Evolutionary conservation across 2,888 invertebrate species (phyloP).

Genomic region (Podotricha telesiphe): DNA sequence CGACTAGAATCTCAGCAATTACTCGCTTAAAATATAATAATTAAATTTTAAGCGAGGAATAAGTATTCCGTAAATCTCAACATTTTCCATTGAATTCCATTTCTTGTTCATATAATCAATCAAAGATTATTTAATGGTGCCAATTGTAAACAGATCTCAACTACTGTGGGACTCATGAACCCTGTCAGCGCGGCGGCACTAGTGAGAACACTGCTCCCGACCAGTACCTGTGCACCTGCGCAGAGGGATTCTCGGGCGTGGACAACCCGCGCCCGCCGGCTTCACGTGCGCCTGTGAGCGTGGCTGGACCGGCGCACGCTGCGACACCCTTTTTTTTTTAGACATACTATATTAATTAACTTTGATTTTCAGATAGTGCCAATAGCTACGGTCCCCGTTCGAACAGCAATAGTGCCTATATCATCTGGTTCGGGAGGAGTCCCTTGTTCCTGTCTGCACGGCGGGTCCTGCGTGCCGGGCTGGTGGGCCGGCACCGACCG

Average conservation of each 20-base stretch:
- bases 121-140: not conserved
- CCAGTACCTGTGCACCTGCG: constrained; percentile 95
- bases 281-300: constrained; percentile 91
- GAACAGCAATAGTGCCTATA: constrained; percentile 39
- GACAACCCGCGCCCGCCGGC: constrained; percentile 87
- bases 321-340: too few species aligned
- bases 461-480: constrained; percentile 88
- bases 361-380: constrained; percentile 27
- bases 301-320: constrained; percentile 93
- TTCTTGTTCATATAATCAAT: not conserved
- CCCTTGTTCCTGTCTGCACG: constrained; percentile 89
- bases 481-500: constrained; percentile 92
- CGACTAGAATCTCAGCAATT: too few species aligned
- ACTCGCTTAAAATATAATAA: too few species aligned
- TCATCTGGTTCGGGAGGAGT: constrained; percentile 84
- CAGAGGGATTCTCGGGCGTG: constrained; percentile 94
- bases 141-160: constrained; percentile 88
- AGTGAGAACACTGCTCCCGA: constrained; percentile 97
- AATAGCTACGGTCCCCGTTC: constrained; percentile 35
- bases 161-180: constrained; percentile 97
- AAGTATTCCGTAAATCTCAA: too few species aligned
- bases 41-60: too few species aligned
- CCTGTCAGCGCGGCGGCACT: constrained; percentile 96
- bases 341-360: too few species aligned
- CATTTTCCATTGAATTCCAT: too few species aligned